A percentile compares a stretch with the other conserved stretches of the same genome.
These are phyloP conservation scores for Chlorodrepanis virens DNA, from an alignment of 2,113 vertebrate genomes.

Conservation along the genomic window DNA sequence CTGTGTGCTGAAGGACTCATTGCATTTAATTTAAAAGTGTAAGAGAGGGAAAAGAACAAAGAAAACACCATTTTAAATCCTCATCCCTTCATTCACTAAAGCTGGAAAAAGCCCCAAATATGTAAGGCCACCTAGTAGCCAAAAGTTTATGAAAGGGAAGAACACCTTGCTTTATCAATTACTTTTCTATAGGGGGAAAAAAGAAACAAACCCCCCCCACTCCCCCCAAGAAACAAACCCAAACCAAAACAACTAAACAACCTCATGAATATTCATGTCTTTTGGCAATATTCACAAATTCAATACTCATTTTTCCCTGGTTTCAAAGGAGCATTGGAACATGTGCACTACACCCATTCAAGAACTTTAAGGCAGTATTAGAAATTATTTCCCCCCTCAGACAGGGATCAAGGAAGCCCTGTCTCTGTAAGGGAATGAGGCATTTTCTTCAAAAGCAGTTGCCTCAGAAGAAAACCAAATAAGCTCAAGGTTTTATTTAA, in stretches of 20 bases:
- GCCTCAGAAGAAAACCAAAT: neutral
- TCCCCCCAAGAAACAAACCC: neutral
- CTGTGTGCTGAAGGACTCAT: neutral
- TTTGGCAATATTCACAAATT: neutral
- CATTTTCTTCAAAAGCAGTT: neutral
- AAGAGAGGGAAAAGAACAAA: neutral
- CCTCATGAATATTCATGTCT: neutral
- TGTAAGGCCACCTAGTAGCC: neutral
- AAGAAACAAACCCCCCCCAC: neutral
- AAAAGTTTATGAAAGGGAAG: neutral
- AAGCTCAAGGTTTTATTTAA: neutral
- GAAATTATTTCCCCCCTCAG: neutral
- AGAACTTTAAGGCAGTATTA: neutral
- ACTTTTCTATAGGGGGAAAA: neutral
- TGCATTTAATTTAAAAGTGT: neutral
- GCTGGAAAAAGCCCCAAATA: neutral
- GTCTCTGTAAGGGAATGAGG: neutral
- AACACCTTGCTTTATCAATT: neutral
- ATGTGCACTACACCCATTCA: neutral
- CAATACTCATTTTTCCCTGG: neutral
- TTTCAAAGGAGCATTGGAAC: neutral
- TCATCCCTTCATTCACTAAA: neutral
- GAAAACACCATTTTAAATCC: neutral
- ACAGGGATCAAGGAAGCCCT: neutral
- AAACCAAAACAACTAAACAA: neutral